A percentile compares a stretch with the other conserved stretches of the same genome.
These are phyloP conservation scores for Drosophila imparisetae DNA, from an alignment of 2,888 invertebrate species.

Conservation along the genomic window DNA sequence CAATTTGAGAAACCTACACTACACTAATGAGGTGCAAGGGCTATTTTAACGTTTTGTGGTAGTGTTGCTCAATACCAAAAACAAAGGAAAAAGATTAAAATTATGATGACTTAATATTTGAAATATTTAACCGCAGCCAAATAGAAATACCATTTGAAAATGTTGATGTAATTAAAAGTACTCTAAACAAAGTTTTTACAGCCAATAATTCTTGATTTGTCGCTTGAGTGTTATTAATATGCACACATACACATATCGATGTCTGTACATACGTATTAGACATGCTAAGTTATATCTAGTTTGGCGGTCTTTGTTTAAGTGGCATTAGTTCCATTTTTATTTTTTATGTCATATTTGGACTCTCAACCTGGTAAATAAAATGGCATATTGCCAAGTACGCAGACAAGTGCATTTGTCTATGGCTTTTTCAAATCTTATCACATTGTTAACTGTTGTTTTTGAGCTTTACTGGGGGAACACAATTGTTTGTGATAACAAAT, in stretches of 20 bases:
- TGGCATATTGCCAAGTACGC: slow-evolving; percentile 40
- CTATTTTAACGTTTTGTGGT: background rate
- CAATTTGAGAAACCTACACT: background rate
- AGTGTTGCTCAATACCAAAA: background rate
- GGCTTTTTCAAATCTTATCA: slow-evolving; percentile 68
- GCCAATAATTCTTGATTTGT: background rate
- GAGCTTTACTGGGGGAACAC: slow-evolving; percentile 61
- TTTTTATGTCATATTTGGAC: slow-evolving; percentile 12
- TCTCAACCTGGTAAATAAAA: slow-evolving; percentile 24
- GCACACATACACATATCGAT: background rate
- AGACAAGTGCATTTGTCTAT: slow-evolving; percentile 61
- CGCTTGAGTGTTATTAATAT: background rate
- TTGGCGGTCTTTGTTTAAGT: background rate
- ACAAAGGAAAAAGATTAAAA: background rate
- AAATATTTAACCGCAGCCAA: background rate
- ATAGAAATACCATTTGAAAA: background rate
- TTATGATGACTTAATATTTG: slow-evolving; percentile 1
- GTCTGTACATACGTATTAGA: background rate
- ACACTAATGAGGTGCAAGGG: background rate
- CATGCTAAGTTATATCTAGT: background rate
- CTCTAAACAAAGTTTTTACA: background rate
- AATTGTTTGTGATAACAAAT: slow-evolving; percentile 61
- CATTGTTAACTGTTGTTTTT: slow-evolving; percentile 71
- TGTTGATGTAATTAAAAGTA: background rate
- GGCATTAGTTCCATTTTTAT: slow-evolving; percentile 2